Evolutionary conservation across 1,140 invertebrate genomes (phyloP), one percentile per base, ranked within the genome.

Genomic region (Drosophila navojoa): DNA sequence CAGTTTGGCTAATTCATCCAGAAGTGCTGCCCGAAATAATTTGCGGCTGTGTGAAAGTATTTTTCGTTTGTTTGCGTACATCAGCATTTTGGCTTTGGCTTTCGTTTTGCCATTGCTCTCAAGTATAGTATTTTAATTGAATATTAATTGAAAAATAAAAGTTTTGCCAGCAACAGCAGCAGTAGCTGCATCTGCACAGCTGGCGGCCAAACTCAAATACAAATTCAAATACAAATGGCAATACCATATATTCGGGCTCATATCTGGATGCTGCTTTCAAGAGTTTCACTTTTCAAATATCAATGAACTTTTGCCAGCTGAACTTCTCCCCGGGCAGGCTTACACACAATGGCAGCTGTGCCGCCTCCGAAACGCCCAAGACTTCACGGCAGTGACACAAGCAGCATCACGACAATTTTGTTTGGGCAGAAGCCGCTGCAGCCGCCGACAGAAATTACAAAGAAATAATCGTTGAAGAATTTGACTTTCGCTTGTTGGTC

Each of bases 391-490:
- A 86, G 78, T 86, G 81, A 87, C 79, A 87, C 76, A 60, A 66
- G 47, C 66, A 69, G 44, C 62, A 67, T 74, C 70, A 73, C 71
- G 71, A 82, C 77, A 70, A 67, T 79, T 73, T 45, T 67, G 19
- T 59, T 42, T 71, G 13, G 75, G 57, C 79, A 81, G 81, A 81
- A 87, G 82, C 75, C 54, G 55, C 72, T 50, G 64, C 42, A 45
- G 42, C 60, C 19, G 61, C 6, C 32, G 59, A 61, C 32, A 61
- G 81, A 79, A 81, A 76, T 72, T 76, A 78, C 79, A 60, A 82
- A 79, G 76, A 79, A 80, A 87, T 87, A 89, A 82, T 89, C 84
- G 82, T 40, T 50, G 84, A 89, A 87, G 82, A 87, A 87, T 87
- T 89, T 89, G 76, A 89, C 84, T 89, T 89, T 89, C 84, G 84